These are phyloP conservation scores for Myrmophylax atrothorax DNA, from an alignment of 2,113 vertebrate species.

Conservation along the genomic window DNA sequence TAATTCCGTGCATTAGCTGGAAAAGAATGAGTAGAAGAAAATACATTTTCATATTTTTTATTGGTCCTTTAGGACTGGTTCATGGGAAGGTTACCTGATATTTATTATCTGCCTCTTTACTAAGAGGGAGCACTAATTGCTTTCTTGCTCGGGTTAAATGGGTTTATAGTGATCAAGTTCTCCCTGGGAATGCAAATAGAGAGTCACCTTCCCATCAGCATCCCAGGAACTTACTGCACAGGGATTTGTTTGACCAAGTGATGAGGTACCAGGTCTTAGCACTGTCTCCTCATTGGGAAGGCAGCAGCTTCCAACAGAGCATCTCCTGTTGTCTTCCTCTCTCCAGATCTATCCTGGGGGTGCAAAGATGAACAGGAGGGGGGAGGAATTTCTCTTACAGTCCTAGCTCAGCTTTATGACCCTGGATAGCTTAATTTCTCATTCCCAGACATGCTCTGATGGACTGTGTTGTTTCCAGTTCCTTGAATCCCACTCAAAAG, in stretches of 20 bases:
- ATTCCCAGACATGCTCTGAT: neutral
- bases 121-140: neutral
- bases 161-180: neutral
- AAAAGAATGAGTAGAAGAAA: neutral
- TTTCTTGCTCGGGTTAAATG: neutral
- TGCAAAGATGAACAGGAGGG: neutral
- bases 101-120: neutral
- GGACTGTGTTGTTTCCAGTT: neutral
- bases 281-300: neutral
- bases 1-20: neutral
- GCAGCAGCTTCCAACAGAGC: neutral
- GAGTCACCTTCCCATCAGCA: neutral
- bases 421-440: neutral
- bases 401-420: neutral
- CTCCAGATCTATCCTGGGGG: neutral
- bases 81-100: neutral
- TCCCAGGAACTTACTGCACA: neutral
- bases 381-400: neutral
- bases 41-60: neutral
- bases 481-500: neutral
- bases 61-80: neutral
- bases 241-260: neutral
- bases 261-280: fast-evolving
- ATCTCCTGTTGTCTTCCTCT: neutral
- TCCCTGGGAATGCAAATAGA: neutral